phyloP scores from a whole-genome alignment of 2,888 invertebrate genomes.

The Agrotis exclamationis region DNA sequence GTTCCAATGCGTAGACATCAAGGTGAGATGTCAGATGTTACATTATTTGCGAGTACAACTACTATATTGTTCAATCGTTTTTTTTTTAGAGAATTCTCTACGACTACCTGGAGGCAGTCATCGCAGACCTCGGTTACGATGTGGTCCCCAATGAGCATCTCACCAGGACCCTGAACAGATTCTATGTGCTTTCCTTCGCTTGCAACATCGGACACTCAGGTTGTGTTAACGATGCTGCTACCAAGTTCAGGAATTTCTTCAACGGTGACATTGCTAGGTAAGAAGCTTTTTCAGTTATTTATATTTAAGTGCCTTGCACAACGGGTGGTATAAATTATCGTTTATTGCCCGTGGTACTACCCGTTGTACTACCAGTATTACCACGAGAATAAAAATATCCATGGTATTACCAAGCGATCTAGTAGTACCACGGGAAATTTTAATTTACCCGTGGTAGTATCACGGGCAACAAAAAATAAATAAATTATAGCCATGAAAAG shows the following conservation, averaged over 20 bases:
- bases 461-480: no score
- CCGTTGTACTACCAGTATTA: no score
- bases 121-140: conserved; percentile 78
- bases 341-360: no score
- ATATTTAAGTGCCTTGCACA: no score
- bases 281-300: background rate
- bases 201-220: conserved; percentile 92
- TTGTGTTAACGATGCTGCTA: conserved; percentile 85
- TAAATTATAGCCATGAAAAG: no score
- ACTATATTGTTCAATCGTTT: background rate
- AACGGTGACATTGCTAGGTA: conserved; percentile 24
- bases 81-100: conserved; percentile 73
- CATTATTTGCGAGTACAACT: background rate
- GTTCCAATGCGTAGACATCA: no score
- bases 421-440: no score
- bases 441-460: no score
- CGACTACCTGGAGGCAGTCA: conserved; percentile 75
- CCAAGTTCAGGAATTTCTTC: conserved; percentile 74
- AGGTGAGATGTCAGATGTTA: background rate
- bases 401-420: no score
- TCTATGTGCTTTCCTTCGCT: conserved; percentile 90
- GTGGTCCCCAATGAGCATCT: conserved; percentile 73
- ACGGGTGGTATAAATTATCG: no score
- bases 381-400: no score
- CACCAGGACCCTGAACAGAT: conserved; percentile 81